Base-by-base conservation (phyloP, 2,888 invertebrate genomes). In the Nomada fabriciana region DNA sequence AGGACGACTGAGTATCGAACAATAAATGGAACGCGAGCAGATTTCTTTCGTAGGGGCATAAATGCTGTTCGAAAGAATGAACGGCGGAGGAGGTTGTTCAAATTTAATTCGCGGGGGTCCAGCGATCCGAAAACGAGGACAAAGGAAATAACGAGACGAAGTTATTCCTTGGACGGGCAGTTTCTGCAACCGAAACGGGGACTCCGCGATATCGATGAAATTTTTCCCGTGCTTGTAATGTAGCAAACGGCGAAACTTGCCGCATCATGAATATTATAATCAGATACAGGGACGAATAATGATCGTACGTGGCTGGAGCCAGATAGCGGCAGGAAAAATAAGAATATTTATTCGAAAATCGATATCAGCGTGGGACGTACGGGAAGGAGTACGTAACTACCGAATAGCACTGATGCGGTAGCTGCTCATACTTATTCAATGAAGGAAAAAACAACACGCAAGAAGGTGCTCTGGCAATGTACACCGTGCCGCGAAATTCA, bases 371-470 rank as follows among this genome's bases (percentile, higher is more conserved):
- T 4, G n/a, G 20, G 47, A 20, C 5, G 20, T 3, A 36, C 50
- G 9, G 13, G 15, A 50, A 29, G 42, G 23, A 20, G 47, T 11
- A 15, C 15, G 9, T 23, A 63, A 18, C 42, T 13, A 65, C 18
- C 36, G 55, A 18, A 42, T n/a, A 47, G 18, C 61, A 57, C 55
- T 20, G 55, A 72, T 70, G 36, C 57, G 15, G 43, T 18, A 13
- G n/a, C 53, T n/a, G 36, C 72, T 76, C 61, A 50, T 71, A 72
- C 71, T 76, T 72, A 76, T 76, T 71, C 76, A 57, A 57, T 64
- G 61, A 76, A 63, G 53, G 47, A 23, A 76, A 57, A 76, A 72
- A 63, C 55, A 36, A 47, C 60, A 57, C 63, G 72, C 72, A 52
- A 71, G 55, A 25, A 68, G 68, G 59, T 42, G 47, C 50, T 59